phyloP scores from a whole-genome alignment of 2,888 invertebrate genomes.

The Dryomyza anilis region DNA sequence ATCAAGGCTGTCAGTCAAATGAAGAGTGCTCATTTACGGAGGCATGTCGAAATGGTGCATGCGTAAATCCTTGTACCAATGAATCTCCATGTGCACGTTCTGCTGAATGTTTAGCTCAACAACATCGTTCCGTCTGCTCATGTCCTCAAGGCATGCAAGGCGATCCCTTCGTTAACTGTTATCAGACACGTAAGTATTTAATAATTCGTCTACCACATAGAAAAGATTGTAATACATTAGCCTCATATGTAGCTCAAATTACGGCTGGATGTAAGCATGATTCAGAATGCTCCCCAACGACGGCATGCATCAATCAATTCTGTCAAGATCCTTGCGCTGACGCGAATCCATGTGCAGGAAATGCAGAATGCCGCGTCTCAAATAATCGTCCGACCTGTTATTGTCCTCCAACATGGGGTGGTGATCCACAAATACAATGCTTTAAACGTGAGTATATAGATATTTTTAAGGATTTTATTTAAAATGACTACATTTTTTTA shows the following conservation, averaged over 20 bases:
- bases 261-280: slow-evolving; percentile 75
- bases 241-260: slow-evolving; percentile 57
- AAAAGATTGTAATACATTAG: not conserved
- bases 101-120: slow-evolving; percentile 76
- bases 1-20: slow-evolving; percentile 72
- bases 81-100: slow-evolving; percentile 75
- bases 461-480: not conserved
- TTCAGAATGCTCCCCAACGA: slow-evolving; percentile 75
- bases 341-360: slow-evolving; percentile 78
- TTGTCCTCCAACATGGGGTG: slow-evolving; percentile 85
- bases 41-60: slow-evolving; percentile 73
- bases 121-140: slow-evolving; percentile 78
- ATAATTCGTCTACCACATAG: not conserved
- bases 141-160: slow-evolving; percentile 78
- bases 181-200: slow-evolving; percentile 49
- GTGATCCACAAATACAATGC: slow-evolving; percentile 84
- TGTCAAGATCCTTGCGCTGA: slow-evolving; percentile 83
- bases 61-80: slow-evolving; percentile 75
- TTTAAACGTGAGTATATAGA: slow-evolving; percentile 88
- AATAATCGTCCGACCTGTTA: slow-evolving; percentile 82
- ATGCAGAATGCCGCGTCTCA: slow-evolving; percentile 78
- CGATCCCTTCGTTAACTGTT: slow-evolving; percentile 82
- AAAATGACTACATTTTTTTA: slow-evolving; percentile 51
- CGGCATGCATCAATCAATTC: slow-evolving; percentile 78
- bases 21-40: slow-evolving; percentile 75